Evolutionary conservation across 2,797 vertebrate genomes (phyloP), one percentile per base, ranked within the genome.

Genomic region (Pseudomugil gertrudae): DNA sequence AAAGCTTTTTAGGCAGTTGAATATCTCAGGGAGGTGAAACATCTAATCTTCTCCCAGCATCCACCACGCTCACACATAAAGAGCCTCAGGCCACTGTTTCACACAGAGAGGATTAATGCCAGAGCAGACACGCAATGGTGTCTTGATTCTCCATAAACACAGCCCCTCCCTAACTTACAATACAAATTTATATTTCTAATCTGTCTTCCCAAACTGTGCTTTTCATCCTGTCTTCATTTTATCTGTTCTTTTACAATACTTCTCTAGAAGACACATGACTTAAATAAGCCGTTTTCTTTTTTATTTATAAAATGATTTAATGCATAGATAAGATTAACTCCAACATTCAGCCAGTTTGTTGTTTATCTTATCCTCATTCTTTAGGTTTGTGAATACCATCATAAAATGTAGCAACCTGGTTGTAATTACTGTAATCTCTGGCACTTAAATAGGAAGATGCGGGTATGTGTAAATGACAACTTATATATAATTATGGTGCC

Each of bases 61-160:
- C 57, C 52, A 15, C 14, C 30, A 29, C 43, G 51, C 43, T 33
- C 40, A 13, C 26, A 19, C 57, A 45, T 30, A 21, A 9, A 60
- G 1, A 58, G 48, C 62, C 52, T 73, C 26, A 56, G 62, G 55
- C 56, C 53, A 58, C 66, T 79, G 21, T 53, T 76, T 76, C 66
- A 58, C 62, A 60, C 30, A 7, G 57, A 69, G 58, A 67, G 67
- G 84, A 78, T 76, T 82, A 61, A 67, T 47, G 55, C 13, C 66
- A 35, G 35, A 35, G 36, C 32, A 17, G 1, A 57, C 36, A 38
- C 67, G 60, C 24, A 5, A 32, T 68, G 74, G 72, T 53, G 54
- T 11, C 4, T 38, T 72, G 60, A n/a, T 11, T 60, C 63, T 54
- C 14, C 10, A 2, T 48, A 11, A 67, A 73, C 17, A 4, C 61